These are phyloP conservation scores for Euglossa dilemma DNA, from an alignment of 1,140 invertebrate genomes.

Conservation along the genomic window DNA sequence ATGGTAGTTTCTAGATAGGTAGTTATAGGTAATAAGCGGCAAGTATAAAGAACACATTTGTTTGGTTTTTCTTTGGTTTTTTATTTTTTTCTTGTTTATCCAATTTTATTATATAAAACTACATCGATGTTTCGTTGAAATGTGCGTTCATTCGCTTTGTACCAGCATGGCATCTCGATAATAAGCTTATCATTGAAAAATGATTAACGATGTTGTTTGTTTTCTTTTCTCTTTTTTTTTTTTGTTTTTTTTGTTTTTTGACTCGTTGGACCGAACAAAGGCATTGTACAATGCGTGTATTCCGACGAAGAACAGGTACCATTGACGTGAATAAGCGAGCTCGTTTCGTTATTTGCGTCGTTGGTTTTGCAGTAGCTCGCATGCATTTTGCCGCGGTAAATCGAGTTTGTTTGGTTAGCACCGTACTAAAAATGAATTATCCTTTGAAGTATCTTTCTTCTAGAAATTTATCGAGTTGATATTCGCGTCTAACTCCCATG, in stretches of 20 bases:
- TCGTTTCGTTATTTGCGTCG: neutral
- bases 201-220: constrained; percentile 1
- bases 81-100: neutral
- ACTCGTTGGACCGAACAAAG: neutral
- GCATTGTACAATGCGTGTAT: neutral
- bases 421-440: constrained; percentile 27
- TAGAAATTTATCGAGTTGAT: neutral
- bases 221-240: no score
- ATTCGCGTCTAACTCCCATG: neutral
- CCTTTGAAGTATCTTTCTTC: neutral
- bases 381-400: neutral
- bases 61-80: neutral
- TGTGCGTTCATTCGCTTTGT: constrained; percentile 50
- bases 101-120: constrained; percentile 67
- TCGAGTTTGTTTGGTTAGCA: neutral
- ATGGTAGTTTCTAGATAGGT: neutral
- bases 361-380: neutral
- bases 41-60: neutral
- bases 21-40: no score
- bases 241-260: no score
- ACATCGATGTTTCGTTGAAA: constrained; percentile 48
- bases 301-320: constrained; percentile 21
- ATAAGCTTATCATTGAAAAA: constrained; percentile 9
- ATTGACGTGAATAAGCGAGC: neutral
- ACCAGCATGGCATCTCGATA: constrained; percentile 16